Evolutionary conservation across 2,797 vertebrate genomes (phyloP).

Genomic region (Chrysocyon brachyurus): DNA sequence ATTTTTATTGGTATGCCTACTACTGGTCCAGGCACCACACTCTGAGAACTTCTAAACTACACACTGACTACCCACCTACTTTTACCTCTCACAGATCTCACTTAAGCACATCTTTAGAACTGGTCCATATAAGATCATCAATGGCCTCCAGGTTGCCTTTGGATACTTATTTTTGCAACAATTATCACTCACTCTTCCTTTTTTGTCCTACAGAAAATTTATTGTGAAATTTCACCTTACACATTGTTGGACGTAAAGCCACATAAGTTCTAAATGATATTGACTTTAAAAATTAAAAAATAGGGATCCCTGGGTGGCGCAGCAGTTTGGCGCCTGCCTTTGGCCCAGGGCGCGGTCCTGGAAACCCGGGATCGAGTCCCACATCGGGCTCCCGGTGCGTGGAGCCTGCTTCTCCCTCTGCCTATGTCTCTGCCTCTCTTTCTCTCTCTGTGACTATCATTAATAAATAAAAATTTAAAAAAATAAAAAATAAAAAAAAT

Average conservation of each 20-base stretch:
- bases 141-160: neutral
- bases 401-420: no score
- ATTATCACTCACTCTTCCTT: neutral
- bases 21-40: neutral
- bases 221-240: neutral
- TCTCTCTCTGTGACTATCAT: no score
- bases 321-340: no score
- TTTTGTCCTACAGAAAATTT: neutral
- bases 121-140: neutral
- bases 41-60: neutral
- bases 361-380: no score
- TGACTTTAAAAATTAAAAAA: constrained; percentile 1
- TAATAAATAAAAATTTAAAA: no score
- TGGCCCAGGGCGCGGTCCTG: no score
- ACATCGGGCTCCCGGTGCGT: no score
- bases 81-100: neutral
- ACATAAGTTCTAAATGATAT: neutral
- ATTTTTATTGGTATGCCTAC: neutral
- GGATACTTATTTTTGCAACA: neutral
- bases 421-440: no score
- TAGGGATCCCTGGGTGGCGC: neutral
- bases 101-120: neutral
- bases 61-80: neutral
- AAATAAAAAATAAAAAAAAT: no score
- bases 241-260: constrained; percentile 5